A percentile compares a stretch with the other conserved stretches of the same genome.
Conservation (phyloP, 2,888 invertebrate genomes). For the Sinohyriopsis cumingii region DNA sequence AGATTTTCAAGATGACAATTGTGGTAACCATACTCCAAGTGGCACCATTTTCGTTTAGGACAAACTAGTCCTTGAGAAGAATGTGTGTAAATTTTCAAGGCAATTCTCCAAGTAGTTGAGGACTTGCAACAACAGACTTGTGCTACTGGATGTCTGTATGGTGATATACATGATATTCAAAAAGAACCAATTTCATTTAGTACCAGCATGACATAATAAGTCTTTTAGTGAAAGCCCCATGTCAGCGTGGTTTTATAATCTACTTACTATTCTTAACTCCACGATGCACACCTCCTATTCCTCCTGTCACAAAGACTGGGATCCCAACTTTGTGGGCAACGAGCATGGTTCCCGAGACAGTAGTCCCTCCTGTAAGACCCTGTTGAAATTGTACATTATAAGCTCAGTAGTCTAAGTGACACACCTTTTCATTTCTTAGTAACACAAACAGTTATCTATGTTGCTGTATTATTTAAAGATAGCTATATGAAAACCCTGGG, state of each 20-base stretch:
- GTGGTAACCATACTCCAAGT: too few relatives aligned
- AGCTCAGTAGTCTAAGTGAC: neutral
- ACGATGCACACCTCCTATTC: slow-evolving; percentile 94
- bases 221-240: too few relatives aligned
- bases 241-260: neutral
- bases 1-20: too few relatives aligned
- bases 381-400: slow-evolving; percentile 24
- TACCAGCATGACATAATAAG: too few relatives aligned
- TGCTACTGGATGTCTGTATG: too few relatives aligned
- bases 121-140: too few relatives aligned
- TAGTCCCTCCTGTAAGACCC: slow-evolving; percentile 83
- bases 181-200: too few relatives aligned
- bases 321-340: slow-evolving; percentile 88
- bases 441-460: neutral
- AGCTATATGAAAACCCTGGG: neutral
- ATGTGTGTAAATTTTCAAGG: too few relatives aligned
- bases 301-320: slow-evolving; percentile 93
- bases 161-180: too few relatives aligned
- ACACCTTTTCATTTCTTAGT: neutral
- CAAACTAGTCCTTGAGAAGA: too few relatives aligned
- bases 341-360: slow-evolving; percentile 94
- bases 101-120: too few relatives aligned
- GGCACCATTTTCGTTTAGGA: too few relatives aligned
- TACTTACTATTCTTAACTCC: slow-evolving; percentile 82
- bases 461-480: neutral